phyloP scores from a whole-genome alignment of 2,113 vertebrate genomes.

The Thryonomys swinderianus region DNA sequence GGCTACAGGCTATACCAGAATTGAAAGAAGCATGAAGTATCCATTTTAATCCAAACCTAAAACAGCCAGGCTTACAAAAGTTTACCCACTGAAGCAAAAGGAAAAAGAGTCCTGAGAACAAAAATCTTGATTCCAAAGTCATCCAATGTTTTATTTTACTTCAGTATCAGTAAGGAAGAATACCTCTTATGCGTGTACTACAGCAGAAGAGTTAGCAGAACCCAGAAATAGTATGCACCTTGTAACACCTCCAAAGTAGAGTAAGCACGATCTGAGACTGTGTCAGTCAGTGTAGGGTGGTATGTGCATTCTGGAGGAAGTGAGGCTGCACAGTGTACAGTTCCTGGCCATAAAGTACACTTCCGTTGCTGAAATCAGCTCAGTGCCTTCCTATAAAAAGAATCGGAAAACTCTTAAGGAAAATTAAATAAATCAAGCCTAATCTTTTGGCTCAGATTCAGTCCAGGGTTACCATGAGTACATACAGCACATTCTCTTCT shows the following conservation, averaged over 20 bases:
- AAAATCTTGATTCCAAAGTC: conserved; percentile 36
- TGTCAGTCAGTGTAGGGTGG: neutral
- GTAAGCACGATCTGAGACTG: neutral
- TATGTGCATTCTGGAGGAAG: neutral
- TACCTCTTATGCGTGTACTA: neutral
- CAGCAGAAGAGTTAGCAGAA: neutral
- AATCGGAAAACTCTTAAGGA: conserved; percentile 21
- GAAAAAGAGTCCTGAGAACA: conserved; percentile 20
- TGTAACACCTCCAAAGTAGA: neutral
- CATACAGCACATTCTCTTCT: neutral
- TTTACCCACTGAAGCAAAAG: neutral
- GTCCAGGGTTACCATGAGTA: neutral
- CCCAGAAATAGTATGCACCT: neutral
- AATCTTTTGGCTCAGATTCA: conserved; percentile 35
- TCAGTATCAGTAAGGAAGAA: neutral
- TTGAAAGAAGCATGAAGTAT: neutral
- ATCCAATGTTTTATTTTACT: neutral
- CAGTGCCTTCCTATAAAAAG: neutral
- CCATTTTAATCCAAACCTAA: conserved; percentile 20
- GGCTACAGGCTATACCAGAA: neutral
- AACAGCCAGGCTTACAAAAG: neutral
- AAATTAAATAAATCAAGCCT: conserved; percentile 38
- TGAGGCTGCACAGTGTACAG: neutral
- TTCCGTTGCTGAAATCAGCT: conserved; percentile 21
- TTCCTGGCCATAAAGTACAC: neutral